Percentiles rank a stretch among this genome's conserved stretches.
phyloP scores from a whole-genome alignment of 2,797 vertebrate genomes.

The Ciconia nigra region DNA sequence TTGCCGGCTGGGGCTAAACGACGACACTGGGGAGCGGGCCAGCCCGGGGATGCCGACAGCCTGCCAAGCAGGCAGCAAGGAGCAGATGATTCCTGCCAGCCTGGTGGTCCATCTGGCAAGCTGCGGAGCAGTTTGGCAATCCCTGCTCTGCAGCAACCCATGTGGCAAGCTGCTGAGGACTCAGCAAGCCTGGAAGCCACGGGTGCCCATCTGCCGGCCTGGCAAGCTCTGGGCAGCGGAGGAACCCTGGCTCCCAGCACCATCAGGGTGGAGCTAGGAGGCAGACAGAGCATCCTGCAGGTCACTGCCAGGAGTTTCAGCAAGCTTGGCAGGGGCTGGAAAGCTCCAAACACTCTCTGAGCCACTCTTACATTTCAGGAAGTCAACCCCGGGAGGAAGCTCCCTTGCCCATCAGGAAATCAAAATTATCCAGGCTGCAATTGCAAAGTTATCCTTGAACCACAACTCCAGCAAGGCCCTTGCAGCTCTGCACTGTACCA shows the following conservation, averaged over 20 bases:
- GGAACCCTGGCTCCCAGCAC: neutral
- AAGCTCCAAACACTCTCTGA: neutral
- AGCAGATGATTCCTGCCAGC: conserved; percentile 13
- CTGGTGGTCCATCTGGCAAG: neutral
- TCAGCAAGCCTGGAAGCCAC: neutral
- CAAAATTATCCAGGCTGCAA: neutral
- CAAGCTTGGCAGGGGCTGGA: neutral
- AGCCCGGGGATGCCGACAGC: neutral
- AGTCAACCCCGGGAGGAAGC: neutral
- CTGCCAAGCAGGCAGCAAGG: neutral
- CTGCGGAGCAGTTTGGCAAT: neutral
- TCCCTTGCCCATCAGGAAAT: neutral
- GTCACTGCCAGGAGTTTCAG: neutral
- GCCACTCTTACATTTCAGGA: neutral
- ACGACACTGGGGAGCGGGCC: neutral
- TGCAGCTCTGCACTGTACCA: neutral
- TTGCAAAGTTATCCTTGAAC: neutral
- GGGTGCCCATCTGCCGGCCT: conserved; percentile 37
- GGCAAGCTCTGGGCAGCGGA: neutral
- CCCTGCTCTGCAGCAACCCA: neutral
- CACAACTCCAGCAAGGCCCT: neutral
- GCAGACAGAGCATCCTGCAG: neutral
- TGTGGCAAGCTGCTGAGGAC: conserved; percentile 41
- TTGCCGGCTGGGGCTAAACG: too few species aligned
- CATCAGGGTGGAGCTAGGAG: neutral